phyloP scores from a whole-genome alignment of 2,888 invertebrate genomes.

The Campoplex nolae region DNA sequence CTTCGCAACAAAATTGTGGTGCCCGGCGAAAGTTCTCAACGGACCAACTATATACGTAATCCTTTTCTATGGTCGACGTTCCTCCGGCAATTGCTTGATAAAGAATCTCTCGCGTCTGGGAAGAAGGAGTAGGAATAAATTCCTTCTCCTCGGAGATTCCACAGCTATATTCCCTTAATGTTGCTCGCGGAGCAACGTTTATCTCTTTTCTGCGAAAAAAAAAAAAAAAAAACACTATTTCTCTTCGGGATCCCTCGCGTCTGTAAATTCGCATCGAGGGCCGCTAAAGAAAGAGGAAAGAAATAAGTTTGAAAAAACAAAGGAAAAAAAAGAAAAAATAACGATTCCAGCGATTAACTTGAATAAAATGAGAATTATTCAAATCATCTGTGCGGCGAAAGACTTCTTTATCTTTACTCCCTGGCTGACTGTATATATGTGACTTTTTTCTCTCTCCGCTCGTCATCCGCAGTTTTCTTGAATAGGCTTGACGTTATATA shows the following conservation, averaged over 20 bases:
- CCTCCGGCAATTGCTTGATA: constrained; percentile 26
- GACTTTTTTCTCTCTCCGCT: constrained; percentile 2
- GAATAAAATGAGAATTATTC: constrained; percentile 57
- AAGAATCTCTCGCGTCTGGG: constrained; percentile 23
- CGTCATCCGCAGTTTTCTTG: constrained; percentile 2
- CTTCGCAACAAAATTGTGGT: background rate
- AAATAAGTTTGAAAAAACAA: background rate
- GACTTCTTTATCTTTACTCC: constrained; percentile 35
- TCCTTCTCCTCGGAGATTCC: constrained; percentile 20
- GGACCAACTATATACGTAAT: background rate
- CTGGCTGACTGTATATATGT: background rate
- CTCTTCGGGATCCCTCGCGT: constrained; percentile 26
- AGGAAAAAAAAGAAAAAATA: constrained; percentile 5
- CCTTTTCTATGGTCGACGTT: constrained; percentile 11
- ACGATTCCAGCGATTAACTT: constrained; percentile 44
- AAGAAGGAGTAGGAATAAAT: constrained; percentile 38
- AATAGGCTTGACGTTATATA: background rate
- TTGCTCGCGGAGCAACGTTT: constrained; percentile 22
- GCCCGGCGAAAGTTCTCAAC: background rate
- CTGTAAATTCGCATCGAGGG: constrained; percentile 46
- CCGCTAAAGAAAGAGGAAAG: background rate
- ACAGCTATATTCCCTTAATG: constrained; percentile 39
- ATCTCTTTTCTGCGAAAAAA: constrained; percentile 17
- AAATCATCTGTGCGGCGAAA: constrained; percentile 38
- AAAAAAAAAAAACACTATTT: constrained; percentile 23